phyloP scores from a whole-genome alignment of 2,113 vertebrate species.

The Sylvietta virens region DNA sequence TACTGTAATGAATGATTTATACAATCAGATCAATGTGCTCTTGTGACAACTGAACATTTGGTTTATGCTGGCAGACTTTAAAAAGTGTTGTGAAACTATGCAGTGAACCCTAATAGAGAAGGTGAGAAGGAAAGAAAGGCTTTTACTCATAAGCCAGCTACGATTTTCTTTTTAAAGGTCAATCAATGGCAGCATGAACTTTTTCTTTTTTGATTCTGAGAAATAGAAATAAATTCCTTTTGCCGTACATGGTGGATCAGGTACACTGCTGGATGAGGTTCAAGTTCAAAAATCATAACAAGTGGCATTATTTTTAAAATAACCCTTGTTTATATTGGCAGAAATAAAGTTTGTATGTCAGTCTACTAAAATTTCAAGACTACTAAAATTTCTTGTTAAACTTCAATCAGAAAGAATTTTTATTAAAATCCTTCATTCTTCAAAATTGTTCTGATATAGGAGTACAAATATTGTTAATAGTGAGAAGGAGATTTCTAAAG shows the following conservation, averaged over 20 bases:
- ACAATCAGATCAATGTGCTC: not conserved
- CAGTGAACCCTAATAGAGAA: slow-evolving; percentile 9
- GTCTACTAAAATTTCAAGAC: slow-evolving; percentile 24
- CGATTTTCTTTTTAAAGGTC: slow-evolving; percentile 77
- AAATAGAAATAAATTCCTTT: slow-evolving; percentile 70
- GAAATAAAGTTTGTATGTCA: slow-evolving; percentile 35
- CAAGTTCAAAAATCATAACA: slow-evolving; percentile 66
- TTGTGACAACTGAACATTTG: not conserved
- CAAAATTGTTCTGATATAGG: not conserved
- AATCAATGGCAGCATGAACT: slow-evolving; percentile 73
- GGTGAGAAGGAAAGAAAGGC: not conserved
- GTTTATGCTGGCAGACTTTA: not conserved
- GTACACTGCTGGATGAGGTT: slow-evolving; percentile 61
- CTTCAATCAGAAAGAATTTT: slow-evolving; percentile 39
- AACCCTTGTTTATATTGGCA: slow-evolving; percentile 57
- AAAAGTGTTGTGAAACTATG: not conserved
- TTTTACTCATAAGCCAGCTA: slow-evolving; percentile 61
- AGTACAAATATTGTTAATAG: slow-evolving; percentile 21
- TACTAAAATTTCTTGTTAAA: slow-evolving; percentile 49
- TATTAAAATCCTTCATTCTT: slow-evolving; percentile 39
- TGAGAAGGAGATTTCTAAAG: not conserved
- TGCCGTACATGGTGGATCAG: slow-evolving; percentile 24
- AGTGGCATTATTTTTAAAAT: slow-evolving; percentile 69
- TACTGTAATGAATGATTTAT: not conserved
- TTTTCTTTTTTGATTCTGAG: slow-evolving; percentile 66